Evolutionary conservation across 2,797 vertebrate genomes (phyloP).

Genomic region (Chlorospingus flavigularis): DNA sequence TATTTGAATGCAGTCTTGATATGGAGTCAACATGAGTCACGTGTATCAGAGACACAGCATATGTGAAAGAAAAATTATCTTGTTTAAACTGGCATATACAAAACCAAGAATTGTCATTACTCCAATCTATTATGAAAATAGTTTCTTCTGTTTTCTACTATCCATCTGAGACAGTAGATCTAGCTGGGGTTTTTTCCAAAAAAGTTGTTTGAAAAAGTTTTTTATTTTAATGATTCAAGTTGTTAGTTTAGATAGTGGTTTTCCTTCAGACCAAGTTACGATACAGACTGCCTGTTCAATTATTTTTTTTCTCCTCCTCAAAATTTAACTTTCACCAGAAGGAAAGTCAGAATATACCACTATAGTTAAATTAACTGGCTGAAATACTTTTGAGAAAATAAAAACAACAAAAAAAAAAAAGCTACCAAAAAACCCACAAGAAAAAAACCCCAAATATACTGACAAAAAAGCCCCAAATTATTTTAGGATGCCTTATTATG

Average conservation of each 20-base stretch:
- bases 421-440: accelerated
- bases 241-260: not conserved
- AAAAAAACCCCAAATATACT: not conserved
- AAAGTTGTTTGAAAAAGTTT: accelerated
- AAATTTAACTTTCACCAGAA: not conserved
- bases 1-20: not conserved
- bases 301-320: not conserved
- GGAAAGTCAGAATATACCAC: not conserved
- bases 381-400: not conserved
- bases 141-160: not conserved
- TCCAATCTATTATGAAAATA: not conserved
- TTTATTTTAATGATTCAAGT: not conserved
- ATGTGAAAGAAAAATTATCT: not conserved
- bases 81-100: not conserved
- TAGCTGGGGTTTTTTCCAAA: not conserved
- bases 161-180: not conserved
- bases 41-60: not conserved
- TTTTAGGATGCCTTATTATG: not conserved
- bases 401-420: not conserved
- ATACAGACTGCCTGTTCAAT: not conserved
- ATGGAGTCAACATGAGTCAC: not conserved
- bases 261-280: not conserved
- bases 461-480: accelerated
- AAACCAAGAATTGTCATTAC: not conserved
- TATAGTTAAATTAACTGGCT: not conserved